Evolutionary conservation across 2,888 invertebrate genomes (phyloP).

Genomic region (Lampropteryx suffumata): DNA sequence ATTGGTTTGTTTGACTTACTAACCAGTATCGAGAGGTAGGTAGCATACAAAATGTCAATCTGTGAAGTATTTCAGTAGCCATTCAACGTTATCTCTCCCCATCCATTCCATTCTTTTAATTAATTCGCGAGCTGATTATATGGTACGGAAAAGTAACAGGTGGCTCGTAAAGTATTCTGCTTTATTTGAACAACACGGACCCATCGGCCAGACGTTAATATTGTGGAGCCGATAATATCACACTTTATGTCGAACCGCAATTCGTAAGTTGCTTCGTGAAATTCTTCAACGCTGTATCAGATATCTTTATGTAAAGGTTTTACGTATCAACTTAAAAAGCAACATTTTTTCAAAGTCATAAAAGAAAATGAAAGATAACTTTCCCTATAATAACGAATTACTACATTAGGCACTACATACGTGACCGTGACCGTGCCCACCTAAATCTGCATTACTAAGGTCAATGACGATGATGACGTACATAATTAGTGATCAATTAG

Average conservation of each 20-base stretch:
- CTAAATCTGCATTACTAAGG: no score
- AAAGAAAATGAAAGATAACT: no score
- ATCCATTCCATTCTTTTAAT: constrained; percentile 6
- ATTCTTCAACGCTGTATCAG: constrained; percentile 6
- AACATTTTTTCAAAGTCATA: no score
- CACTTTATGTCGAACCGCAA: constrained; percentile 13
- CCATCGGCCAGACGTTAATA: constrained; percentile 17
- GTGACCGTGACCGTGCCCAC: no score
- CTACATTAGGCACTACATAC: no score
- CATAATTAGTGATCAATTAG: no score
- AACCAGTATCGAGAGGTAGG: no score
- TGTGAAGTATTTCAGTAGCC: neutral
- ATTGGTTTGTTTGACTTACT: no score
- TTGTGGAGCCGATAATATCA: constrained; percentile 13
- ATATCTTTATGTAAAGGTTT: constrained; percentile 7
- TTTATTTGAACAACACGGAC: constrained; percentile 7
- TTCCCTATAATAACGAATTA: no score
- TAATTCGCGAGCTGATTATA: constrained; percentile 8
- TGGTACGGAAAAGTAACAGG: constrained; percentile 1
- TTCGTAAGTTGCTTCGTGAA: constrained; percentile 1
- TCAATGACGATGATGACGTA: no score
- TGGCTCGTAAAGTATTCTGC: constrained; percentile 12
- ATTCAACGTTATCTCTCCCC: constrained; percentile 4
- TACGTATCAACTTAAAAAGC: no score
- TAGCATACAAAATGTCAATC: neutral